Evolutionary conservation across 92 coral and sea anemone species (phyloP), one percentile per base, ranked within the genome.

Genomic region (Phymanthus crucifer): DNA sequence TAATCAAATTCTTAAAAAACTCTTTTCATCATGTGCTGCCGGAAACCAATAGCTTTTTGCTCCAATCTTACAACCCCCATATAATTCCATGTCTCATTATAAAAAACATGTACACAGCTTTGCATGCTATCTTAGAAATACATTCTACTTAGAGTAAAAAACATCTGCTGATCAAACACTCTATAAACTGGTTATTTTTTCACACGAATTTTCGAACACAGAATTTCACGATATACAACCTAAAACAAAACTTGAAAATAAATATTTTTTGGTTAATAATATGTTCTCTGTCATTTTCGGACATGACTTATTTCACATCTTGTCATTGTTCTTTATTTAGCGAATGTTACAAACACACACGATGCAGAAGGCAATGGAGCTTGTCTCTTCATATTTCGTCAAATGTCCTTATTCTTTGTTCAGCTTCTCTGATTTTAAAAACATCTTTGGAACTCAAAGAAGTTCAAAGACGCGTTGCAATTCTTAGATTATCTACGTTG

Each of bases 321-420:
- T 11, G 72, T 61, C 61, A n/a, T 77, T 77, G 72, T 77, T 77
- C 47, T 19, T 27, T 35, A 6, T n/a, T 66, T 37, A 40, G 57
- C 37, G 34, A 76, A 58, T 38, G 43, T 27, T 3, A 46, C 38
- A 77, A 64, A 32, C 61, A 61, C 72, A 77, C 58, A 37, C 23
- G 32, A 43, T 32, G 10, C n/a, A 21, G 27, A 54, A 54, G 64
- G 64, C 27, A 54, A 1, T 21, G 64, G 27, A 3, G 10, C 34
- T 23, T 23, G n/a, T 61, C 81, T 23, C 73, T 61, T 16, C 71
- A 58, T 66, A 38, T 61, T 12, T 77, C 71, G 68, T 61, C 68
- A 61, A 24, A 61, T 27, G 33, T 61, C 16, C 8, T 29, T n/a
- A 29, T 61, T 61, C 32, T 61, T 24, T 24, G 34, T 27, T 61